A percentile compares a stretch with the other conserved stretches of the same genome.
Conservation (phyloP, 2,888 invertebrate species). For the Lasiommata megera region DNA sequence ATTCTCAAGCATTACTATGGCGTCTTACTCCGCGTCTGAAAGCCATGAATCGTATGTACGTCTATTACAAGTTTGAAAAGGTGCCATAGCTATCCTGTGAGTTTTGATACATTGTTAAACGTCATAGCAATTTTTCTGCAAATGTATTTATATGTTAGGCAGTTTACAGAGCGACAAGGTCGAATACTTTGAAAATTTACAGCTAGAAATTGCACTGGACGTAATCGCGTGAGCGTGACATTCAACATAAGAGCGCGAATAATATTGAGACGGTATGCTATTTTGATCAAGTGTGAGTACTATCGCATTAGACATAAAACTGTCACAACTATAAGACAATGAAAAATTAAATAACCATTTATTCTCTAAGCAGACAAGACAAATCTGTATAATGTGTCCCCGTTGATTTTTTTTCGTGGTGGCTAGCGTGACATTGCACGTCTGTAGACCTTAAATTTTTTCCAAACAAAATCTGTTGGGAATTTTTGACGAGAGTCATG, state of each 20-base stretch:
- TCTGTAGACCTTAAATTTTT: too few species aligned
- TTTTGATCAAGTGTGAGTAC: not conserved
- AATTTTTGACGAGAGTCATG: not conserved
- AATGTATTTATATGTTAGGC: not conserved
- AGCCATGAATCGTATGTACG: too few species aligned
- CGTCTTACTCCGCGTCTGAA: too few species aligned
- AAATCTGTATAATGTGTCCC: too few species aligned
- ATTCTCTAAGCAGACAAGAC: too few species aligned
- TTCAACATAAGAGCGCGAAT: not conserved
- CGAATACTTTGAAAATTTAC: not conserved
- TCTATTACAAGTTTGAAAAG: too few species aligned
- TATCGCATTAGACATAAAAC: not conserved
- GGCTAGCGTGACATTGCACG: not conserved
- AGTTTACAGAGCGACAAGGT: not conserved
- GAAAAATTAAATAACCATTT: too few species aligned
- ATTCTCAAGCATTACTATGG: too few species aligned
- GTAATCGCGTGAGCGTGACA: constrained; percentile 24
- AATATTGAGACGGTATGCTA: not conserved
- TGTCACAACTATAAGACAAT: too few species aligned
- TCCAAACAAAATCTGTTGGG: too few species aligned
- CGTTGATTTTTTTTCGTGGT: not conserved
- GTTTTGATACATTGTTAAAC: not conserved
- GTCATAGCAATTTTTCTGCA: not conserved
- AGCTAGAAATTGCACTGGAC: constrained; percentile 10
- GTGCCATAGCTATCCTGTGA: too few species aligned